phyloP scores from a whole-genome alignment of 2,888 invertebrate species.

The Cantharis lateralis region DNA sequence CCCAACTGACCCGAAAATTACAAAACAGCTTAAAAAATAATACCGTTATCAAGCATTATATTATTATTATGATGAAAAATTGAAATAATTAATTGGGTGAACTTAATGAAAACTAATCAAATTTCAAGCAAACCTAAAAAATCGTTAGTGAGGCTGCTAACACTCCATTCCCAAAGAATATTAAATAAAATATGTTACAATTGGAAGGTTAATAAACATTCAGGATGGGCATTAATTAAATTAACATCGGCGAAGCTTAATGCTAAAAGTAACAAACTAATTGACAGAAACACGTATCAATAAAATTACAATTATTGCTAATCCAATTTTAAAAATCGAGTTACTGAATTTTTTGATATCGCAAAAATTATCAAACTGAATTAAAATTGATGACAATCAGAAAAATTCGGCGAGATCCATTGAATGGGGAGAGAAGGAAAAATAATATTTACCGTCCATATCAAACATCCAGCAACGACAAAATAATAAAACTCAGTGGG shows the following conservation, averaged over 20 bases:
- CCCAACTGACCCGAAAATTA: not conserved
- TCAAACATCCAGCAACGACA: not conserved
- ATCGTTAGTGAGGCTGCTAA: too few relatives aligned
- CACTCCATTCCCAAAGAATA: too few relatives aligned
- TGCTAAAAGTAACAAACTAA: not conserved
- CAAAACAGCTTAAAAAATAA: too few relatives aligned
- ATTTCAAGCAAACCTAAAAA: too few relatives aligned
- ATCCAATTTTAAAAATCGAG: not conserved
- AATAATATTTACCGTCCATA: not conserved
- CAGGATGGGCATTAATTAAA: not conserved
- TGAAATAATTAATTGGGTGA: too few relatives aligned
- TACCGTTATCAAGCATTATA: too few relatives aligned
- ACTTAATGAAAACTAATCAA: too few relatives aligned
- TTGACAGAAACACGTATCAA: not conserved
- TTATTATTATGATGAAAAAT: too few relatives aligned
- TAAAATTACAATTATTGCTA: not conserved
- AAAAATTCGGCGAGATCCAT: not conserved
- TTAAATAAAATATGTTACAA: not conserved
- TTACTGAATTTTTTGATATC: not conserved
- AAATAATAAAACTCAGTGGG: not conserved
- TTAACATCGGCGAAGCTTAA: not conserved
- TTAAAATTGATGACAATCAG: constrained; percentile 2
- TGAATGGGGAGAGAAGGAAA: not conserved
- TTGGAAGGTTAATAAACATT: too few relatives aligned
- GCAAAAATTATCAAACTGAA: not conserved